A percentile compares a stretch with the other conserved stretches of the same genome.
phyloP scores from a whole-genome alignment of 1,140 invertebrate genomes.

The Sminthurinus signatus region DNA sequence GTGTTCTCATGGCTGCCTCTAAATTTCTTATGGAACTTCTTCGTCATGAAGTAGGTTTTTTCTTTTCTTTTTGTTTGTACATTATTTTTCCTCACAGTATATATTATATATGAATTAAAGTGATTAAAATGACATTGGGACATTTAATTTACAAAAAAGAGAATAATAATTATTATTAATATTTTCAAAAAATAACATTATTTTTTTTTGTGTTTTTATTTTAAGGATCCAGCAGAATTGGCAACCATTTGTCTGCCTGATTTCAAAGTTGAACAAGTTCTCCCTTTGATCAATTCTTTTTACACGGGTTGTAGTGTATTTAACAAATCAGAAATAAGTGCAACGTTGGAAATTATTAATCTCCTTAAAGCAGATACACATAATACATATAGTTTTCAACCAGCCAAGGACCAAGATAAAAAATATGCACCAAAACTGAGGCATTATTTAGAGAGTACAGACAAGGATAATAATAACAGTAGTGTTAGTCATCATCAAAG shows the following conservation, averaged over 20 bases:
- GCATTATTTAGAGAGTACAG: not conserved
- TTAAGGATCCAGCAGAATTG: constrained; percentile 10
- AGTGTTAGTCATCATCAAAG: not conserved
- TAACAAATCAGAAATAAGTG: not conserved
- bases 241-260: not conserved
- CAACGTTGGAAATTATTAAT: constrained; percentile 1
- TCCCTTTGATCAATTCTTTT: constrained; percentile 5
- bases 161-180: too few species aligned
- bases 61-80: too few species aligned
- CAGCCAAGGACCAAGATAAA: constrained; percentile 1
- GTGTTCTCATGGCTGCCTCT: constrained; percentile 12
- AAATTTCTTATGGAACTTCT: not conserved
- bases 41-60: not conserved
- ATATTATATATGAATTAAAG: too few species aligned
- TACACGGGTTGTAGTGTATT: constrained; percentile 5
- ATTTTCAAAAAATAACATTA: too few species aligned
- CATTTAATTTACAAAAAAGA: too few species aligned
- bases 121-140: too few species aligned
- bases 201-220: not conserved
- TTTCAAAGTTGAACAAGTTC: constrained; percentile 1
- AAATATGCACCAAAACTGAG: constrained; percentile 4
- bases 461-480: not conserved
- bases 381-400: constrained; percentile 4
- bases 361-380: not conserved
- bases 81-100: too few species aligned